These are phyloP conservation scores for Argopecten irradians DNA, from an alignment of 1,140 invertebrate genomes.

Conservation along the genomic window DNA sequence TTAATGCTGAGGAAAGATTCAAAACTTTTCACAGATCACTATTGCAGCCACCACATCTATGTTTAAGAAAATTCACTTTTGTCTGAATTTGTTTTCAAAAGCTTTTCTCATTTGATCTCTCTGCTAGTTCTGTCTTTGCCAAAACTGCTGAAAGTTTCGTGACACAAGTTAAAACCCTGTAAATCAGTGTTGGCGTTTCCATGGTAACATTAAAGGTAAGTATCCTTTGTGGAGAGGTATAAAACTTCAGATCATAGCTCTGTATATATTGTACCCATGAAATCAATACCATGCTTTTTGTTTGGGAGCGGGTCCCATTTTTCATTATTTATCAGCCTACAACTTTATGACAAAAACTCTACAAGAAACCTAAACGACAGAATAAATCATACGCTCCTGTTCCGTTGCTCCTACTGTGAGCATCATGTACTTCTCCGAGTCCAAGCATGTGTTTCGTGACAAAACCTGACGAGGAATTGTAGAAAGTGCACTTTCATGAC, in stretches of 20 bases:
- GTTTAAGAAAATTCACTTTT: neutral
- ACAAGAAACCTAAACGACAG: neutral
- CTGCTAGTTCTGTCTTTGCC: neutral
- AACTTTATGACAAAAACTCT: neutral
- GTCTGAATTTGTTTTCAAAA: neutral
- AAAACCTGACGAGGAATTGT: neutral
- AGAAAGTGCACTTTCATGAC: neutral
- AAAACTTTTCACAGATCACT: no score
- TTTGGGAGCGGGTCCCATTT: neutral
- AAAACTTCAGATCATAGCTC: neutral
- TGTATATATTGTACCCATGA: neutral
- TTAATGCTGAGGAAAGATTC: no score
- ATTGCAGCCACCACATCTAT: no score
- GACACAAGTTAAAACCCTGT: neutral
- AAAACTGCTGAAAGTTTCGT: neutral
- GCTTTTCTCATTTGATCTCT: neutral
- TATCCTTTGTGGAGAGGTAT: neutral
- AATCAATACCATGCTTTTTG: neutral
- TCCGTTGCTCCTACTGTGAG: neutral
- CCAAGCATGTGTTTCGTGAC: neutral
- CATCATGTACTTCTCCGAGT: neutral
- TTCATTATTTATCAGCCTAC: constrained; percentile 10
- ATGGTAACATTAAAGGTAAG: neutral
- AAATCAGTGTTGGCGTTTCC: neutral
- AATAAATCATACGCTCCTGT: neutral